These are phyloP conservation scores for Agrochola circellaris DNA, from an alignment of 2,888 invertebrate species.

Conservation along the genomic window DNA sequence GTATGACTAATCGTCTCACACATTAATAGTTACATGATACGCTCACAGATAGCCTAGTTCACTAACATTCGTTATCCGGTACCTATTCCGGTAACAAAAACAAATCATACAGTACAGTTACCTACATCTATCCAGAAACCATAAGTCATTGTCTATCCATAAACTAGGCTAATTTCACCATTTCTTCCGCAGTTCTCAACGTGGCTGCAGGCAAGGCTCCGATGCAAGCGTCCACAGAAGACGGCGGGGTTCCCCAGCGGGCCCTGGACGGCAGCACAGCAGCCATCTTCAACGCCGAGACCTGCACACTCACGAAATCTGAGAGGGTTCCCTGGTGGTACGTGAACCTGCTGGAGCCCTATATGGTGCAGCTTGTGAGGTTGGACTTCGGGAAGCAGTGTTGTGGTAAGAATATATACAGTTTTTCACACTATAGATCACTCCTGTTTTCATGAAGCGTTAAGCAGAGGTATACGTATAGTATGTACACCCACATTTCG, in stretches of 20 bases:
- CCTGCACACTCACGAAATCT: conserved; percentile 96
- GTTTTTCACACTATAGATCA: background rate
- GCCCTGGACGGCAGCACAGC: conserved; percentile 98
- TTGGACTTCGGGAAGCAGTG: conserved; percentile 97
- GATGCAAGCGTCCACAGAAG: conserved; percentile 97
- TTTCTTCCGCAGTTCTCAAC: conserved; percentile 93
- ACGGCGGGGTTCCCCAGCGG: conserved; percentile 96
- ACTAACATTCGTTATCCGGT: background rate
- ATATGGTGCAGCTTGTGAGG: conserved; percentile 98
- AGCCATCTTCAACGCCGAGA: conserved; percentile 94
- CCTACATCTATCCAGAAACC: too few species aligned
- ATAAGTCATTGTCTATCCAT: background rate
- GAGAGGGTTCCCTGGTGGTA: conserved; percentile 98
- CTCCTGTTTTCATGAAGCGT: background rate
- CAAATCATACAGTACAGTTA: background rate
- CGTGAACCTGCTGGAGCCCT: conserved; percentile 97
- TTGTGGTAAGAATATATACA: conserved; percentile 93
- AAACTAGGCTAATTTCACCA: background rate
- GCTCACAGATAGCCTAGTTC: background rate
- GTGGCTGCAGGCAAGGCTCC: conserved; percentile 98
- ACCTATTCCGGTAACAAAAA: background rate
- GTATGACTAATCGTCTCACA: background rate
- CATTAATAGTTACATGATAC: background rate
- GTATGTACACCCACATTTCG: too few species aligned
- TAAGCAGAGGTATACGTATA: background rate